A percentile compares a stretch with the other conserved stretches of the same genome.
Evolutionary conservation across 2,888 invertebrate species (phyloP).

Genomic region (Xestia rhomboidea): DNA sequence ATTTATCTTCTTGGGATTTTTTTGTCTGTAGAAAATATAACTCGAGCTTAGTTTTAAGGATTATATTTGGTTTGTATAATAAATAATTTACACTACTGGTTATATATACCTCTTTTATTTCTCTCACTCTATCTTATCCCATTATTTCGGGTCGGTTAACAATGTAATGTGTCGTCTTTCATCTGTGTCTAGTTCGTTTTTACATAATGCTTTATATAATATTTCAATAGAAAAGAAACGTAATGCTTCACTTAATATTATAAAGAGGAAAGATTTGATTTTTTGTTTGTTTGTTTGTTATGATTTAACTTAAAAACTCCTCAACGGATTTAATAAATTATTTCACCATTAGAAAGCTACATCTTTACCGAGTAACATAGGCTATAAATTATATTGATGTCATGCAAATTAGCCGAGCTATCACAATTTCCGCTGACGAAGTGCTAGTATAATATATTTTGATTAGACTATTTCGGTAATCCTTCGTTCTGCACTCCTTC

Average conservation of each 20-base stretch:
- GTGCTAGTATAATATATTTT: not conserved
- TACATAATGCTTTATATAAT: not conserved
- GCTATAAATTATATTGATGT: too few relatives aligned
- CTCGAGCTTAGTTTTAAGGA: constrained; percentile 5
- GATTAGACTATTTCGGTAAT: constrained; percentile 18
- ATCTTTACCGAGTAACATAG: too few relatives aligned
- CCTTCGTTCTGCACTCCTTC: not conserved
- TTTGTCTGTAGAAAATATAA: not conserved
- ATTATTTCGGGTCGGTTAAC: not conserved
- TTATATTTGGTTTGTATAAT: constrained; percentile 18
- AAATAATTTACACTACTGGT: constrained; percentile 13
- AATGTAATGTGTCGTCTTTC: not conserved
- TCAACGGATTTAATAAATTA: too few relatives aligned
- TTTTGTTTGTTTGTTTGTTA: too few relatives aligned
- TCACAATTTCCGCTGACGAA: too few relatives aligned
- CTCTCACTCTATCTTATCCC: not conserved
- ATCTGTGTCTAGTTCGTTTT: not conserved
- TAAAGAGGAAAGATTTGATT: too few relatives aligned
- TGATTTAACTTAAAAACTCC: too few relatives aligned
- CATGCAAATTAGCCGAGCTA: too few relatives aligned
- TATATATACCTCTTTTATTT: constrained; percentile 7
- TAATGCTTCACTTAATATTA: not conserved
- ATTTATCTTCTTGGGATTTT: too few relatives aligned
- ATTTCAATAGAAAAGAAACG: not conserved
- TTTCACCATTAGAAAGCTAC: too few relatives aligned